Conservation (phyloP, 2,888 invertebrate species). For the Ornithoptera priamus region DNA sequence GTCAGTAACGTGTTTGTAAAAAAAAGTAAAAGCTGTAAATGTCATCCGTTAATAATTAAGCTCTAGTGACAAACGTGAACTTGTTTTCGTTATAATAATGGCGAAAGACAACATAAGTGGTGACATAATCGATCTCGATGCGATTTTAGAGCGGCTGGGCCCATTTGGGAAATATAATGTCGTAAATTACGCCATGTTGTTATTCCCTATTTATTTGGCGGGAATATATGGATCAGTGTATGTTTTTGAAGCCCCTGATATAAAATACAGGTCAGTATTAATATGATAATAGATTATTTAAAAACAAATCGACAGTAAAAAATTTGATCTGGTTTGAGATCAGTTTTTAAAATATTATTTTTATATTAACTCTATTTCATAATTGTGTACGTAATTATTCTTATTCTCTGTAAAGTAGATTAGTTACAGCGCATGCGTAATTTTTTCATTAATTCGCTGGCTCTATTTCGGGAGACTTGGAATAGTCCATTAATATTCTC, state of each 20-base stretch:
- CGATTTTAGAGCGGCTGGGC: conserved; percentile 60
- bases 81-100: conserved; percentile 63
- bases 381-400: too few species aligned
- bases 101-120: conserved; percentile 40
- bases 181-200: conserved; percentile 63
- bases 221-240: conserved; percentile 70
- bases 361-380: too few species aligned
- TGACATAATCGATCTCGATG: conserved; percentile 53
- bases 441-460: conserved; percentile 32
- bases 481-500: conserved; percentile 10
- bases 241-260: conserved; percentile 69
- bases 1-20: conserved; percentile 15
- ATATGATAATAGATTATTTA: not conserved
- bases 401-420: too few species aligned
- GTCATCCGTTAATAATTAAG: conserved; percentile 8
- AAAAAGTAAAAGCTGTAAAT: conserved; percentile 7
- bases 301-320: not conserved
- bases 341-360: too few species aligned
- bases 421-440: conserved; percentile 46
- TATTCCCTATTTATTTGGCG: conserved; percentile 69
- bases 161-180: conserved; percentile 68
- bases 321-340: too few species aligned
- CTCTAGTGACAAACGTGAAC: conserved; percentile 38
- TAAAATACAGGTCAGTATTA: conserved; percentile 61
- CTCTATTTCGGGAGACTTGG: conserved; percentile 26